These are phyloP conservation scores for Aphrocallistes beatrix DNA, from an alignment of 37 sponge, comb jelly and placozoan genomes.

Conservation along the genomic window DNA sequence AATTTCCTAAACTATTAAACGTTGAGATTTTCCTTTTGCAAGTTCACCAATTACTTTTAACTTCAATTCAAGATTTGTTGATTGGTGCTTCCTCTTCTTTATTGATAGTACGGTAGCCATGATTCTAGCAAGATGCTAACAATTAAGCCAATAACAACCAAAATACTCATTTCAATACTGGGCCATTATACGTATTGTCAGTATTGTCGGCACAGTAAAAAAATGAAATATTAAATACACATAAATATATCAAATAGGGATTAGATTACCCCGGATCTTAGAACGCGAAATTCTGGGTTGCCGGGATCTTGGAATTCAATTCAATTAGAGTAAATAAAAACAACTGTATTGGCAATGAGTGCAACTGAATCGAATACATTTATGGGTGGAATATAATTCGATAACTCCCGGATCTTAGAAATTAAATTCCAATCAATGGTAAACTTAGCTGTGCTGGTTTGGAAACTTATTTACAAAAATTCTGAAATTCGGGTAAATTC, in stretches of 20 bases:
- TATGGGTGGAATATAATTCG: background rate
- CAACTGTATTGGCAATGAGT: background rate
- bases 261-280: background rate
- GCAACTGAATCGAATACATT: background rate
- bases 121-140: too few species aligned
- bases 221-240: background rate
- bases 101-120: background rate
- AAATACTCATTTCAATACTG: background rate
- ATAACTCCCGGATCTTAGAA: background rate
- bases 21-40: constrained; percentile 21
- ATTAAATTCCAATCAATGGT: too few species aligned
- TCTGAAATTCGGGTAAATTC: background rate
- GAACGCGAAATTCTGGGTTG: background rate
- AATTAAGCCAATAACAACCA: too few species aligned
- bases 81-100: too few species aligned
- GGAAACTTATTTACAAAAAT: background rate
- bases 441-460: background rate
- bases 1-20: constrained; percentile 22
- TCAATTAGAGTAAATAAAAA: background rate
- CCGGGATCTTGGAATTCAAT: background rate
- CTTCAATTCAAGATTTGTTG: constrained; percentile 23
- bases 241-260: background rate
- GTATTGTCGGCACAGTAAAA: background rate
- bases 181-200: too few species aligned
- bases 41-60: constrained; percentile 16